A percentile compares a stretch with the other conserved stretches of the same genome.
These are phyloP conservation scores for Malurus splendens DNA, from an alignment of 2,797 vertebrate genomes.

Conservation along the genomic window DNA sequence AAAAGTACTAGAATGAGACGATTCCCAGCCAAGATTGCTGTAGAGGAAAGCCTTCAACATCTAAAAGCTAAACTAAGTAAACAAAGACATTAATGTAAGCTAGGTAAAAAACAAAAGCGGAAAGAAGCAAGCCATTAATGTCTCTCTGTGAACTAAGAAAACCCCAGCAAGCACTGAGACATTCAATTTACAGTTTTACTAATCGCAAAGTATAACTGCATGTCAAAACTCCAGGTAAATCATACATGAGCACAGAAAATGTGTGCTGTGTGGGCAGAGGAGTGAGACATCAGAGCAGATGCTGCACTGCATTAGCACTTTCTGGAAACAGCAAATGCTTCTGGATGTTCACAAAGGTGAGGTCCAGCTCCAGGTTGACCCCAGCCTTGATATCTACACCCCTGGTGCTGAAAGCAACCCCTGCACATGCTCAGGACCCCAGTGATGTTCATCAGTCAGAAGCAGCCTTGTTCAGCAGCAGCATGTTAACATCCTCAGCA, in stretches of 20 bases:
- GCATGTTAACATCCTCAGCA: rapidly evolving
- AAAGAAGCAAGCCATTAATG: background rate
- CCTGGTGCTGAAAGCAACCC: background rate
- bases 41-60: background rate
- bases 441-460: background rate
- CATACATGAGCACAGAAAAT: rapidly evolving
- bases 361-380: background rate
- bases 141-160: background rate
- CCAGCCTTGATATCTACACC: background rate
- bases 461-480: background rate
- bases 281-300: rapidly evolving
- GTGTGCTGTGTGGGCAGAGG: background rate
- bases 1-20: background rate
- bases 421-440: background rate
- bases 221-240: background rate
- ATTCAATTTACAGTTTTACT: background rate
- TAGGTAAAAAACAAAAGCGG: background rate
- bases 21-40: background rate
- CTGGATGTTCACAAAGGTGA: background rate
- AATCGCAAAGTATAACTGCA: background rate
- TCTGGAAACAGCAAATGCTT: background rate
- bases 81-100: background rate
- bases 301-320: background rate
- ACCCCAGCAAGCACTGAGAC: background rate
- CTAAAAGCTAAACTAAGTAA: background rate